phyloP scores from a whole-genome alignment of 1,140 invertebrate species.

The Lordiphosa stackelbergi region DNA sequence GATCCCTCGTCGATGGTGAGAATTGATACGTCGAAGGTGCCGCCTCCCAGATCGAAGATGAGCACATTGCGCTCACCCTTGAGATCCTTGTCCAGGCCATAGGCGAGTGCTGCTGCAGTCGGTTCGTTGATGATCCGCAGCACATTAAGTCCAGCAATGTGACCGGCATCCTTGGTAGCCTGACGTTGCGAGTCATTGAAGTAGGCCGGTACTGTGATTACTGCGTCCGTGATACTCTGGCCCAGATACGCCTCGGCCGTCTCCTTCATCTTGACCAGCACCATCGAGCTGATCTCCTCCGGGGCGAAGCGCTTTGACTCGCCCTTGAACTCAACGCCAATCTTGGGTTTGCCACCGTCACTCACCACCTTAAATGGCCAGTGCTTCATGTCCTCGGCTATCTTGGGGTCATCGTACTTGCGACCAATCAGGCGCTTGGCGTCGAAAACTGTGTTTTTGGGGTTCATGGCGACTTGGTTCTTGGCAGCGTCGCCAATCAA shows the following conservation, averaged over 20 bases:
- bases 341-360: constrained; percentile 83
- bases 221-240: constrained; percentile 81
- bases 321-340: constrained; percentile 85
- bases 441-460: constrained; percentile 72
- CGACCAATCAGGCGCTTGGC: constrained; percentile 83
- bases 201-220: constrained; percentile 81
- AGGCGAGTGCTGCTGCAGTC: constrained; percentile 85
- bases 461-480: constrained; percentile 78
- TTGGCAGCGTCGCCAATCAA: constrained; percentile 96
- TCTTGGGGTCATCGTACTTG: constrained; percentile 83
- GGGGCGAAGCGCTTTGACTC: constrained; percentile 85
- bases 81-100: constrained; percentile 86
- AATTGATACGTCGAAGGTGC: constrained; percentile 91
- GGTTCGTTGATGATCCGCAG: constrained; percentile 86
- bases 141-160: constrained; percentile 83
- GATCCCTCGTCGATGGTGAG: constrained; percentile 91
- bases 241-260: constrained; percentile 88
- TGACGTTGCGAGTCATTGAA: constrained; percentile 84
- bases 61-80: constrained; percentile 87
- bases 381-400: constrained; percentile 86
- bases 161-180: constrained; percentile 83
- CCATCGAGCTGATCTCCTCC: constrained; percentile 88
- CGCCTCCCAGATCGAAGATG: constrained; percentile 86
- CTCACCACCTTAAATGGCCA: constrained; percentile 86
- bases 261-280: constrained; percentile 88